These are phyloP conservation scores for Melanotaenia maccullochi DNA, from an alignment of 2,797 vertebrate genomes.

Conservation along the genomic window DNA sequence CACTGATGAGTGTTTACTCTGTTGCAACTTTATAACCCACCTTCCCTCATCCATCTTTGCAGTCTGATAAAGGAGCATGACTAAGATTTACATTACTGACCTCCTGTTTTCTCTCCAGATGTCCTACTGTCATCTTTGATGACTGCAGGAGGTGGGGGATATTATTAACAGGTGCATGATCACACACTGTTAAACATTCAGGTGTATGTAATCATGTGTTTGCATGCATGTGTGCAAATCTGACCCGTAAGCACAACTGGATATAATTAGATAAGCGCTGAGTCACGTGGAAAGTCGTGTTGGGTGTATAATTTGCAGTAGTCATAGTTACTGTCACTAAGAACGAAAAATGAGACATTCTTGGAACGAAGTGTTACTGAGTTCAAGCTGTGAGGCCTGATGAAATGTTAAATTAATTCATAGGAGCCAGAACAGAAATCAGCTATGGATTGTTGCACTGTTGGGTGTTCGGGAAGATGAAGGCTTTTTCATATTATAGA, in stretches of 20 bases:
- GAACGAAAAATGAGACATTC: slow-evolving; percentile 50
- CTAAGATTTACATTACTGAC: slow-evolving; percentile 42
- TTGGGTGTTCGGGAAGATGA: slow-evolving; percentile 45
- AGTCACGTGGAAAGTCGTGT: slow-evolving; percentile 54
- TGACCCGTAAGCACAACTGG: slow-evolving; percentile 39
- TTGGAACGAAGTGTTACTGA: slow-evolving; percentile 58
- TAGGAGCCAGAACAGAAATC: slow-evolving; percentile 67
- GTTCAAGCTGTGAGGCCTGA: slow-evolving; percentile 78
- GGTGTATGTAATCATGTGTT: neutral
- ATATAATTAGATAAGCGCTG: slow-evolving; percentile 53
- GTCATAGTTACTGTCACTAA: slow-evolving; percentile 66
- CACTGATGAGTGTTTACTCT: slow-evolving; percentile 59
- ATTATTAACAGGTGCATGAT: slow-evolving; percentile 44
- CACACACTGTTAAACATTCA: slow-evolving; percentile 13
- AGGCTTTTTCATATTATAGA: slow-evolving; percentile 54
- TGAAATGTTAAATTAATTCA: slow-evolving; percentile 80
- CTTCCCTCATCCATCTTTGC: slow-evolving; percentile 34
- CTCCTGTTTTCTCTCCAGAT: slow-evolving; percentile 16
- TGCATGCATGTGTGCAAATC: slow-evolving; percentile 28
- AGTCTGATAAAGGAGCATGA: slow-evolving; percentile 52
- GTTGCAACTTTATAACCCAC: slow-evolving; percentile 50
- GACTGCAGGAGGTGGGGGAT: slow-evolving; percentile 7
- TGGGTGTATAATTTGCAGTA: slow-evolving; percentile 56
- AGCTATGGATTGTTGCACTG: slow-evolving; percentile 63
- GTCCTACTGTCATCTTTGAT: slow-evolving; percentile 20